Evolutionary conservation across 2,797 vertebrate genomes (phyloP), one percentile per base, ranked within the genome.

Genomic region (Phrynocephalus vlangalii): DNA sequence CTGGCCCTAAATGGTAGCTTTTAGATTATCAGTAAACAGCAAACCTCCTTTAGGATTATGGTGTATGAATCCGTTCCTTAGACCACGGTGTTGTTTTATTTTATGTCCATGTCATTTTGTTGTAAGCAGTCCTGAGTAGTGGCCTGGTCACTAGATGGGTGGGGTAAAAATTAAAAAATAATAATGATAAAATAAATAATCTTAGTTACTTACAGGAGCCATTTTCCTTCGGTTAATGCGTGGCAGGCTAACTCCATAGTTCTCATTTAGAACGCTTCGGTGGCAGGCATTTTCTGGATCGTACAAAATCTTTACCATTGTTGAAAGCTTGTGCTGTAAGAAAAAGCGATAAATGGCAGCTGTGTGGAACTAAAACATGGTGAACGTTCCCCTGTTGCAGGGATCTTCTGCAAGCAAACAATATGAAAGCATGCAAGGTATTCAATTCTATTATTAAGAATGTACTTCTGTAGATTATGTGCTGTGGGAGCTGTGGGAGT

Each of bases 291-390:
- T 96, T 85, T 94, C 92, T 20, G 97, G 95, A 85, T 97, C 96
- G 92, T 89, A 94, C 82, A 97, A 85, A 86, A 98, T 92, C 91
- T 95, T 97, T 92, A 95, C 91, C 73, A 94, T 94, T 93, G 97
- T 90, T 30, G 96, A 96, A 89, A 95, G 84, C 93, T 97, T 98
- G 86, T 93, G 95, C 97, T 98, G 94, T 85, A 96, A 97, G 90
- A 90, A 5, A 96, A 89, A 95, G 71, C 82, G 86, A 89, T 88
- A 89, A 88, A 89, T 87, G 48, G 8, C 16, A 24, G 33, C 67
- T 63, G 10, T 16, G 30, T 16, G 18, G 16, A 70, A 60, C 18
- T n/a, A 38, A 63, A 82, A 48, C 1, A 60, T 38, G 11, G 24
- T 48, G 38, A n/a, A 60, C 22, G n/a, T 30, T 52, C 16, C 2